Evolutionary conservation across 2,888 invertebrate genomes (phyloP), one percentile per base, ranked within the genome.

Genomic region (Dendrolimus houi): DNA sequence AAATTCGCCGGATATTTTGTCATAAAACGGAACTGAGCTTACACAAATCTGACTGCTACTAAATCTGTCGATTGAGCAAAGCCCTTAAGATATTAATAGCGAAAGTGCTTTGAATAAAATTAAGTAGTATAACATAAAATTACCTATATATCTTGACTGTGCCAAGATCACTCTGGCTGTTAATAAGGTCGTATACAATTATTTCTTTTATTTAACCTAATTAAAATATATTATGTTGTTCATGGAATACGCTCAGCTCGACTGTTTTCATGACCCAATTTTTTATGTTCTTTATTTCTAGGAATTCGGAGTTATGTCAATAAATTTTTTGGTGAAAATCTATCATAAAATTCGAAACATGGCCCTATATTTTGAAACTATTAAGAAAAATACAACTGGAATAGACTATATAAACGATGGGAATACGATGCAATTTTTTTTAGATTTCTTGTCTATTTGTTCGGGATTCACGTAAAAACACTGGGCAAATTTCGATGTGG

Each of bases 71-170:
- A 47, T 47, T 47, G 47, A 47, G 47, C 12, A 47, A 47, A 47
- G 47, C 47, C 47, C 47, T 47, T 47, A 47, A 47, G 12, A 47
- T 47, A 47, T 47, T 10, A 47, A 47, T 9, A 47, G 12, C 47
- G 47, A 47, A 47, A 47, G 47, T 47, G 47, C 2, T 47, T 12
- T 47, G 47, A 47, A 47, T 47, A 9, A 47, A 29, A 47, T 47
- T 47, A 47, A 47, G 47, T 47, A 47, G 7, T 47, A 12, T 47
- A 12, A 12, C 9, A 47, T 47, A 9, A 47, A 29, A 47, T 47
- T 47, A 47, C 47, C 12, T 59, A 56, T 57, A 54, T 57, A 29
- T 60, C 59, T 57, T 63, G 72, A 61, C 69, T 74, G 74, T 72
- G 70, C 58, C 9, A 55, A 47, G 59, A 60, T 68, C 67, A 62